phyloP scores from a whole-genome alignment of 2,113 vertebrate genomes.

The Seriola dumerili region DNA sequence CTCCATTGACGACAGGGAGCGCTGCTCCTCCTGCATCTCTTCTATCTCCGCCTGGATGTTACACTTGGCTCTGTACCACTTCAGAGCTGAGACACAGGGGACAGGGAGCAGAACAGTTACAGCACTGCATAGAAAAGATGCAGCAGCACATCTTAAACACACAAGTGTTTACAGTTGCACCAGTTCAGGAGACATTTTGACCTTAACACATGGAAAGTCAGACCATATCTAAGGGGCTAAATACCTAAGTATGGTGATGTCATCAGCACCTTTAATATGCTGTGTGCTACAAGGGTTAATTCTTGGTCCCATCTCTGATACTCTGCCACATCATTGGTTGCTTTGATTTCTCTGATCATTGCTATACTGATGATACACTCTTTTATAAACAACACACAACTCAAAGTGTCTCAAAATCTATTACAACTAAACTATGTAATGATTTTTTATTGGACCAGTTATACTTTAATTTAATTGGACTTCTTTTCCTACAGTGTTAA shows the following conservation, averaged over 20 bases:
- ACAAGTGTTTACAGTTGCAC: not conserved
- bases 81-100: slow-evolving; percentile 81
- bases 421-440: not conserved
- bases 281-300: too few relatives aligned
- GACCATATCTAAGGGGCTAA: not conserved
- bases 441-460: not conserved
- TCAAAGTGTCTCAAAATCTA: not conserved
- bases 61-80: slow-evolving; percentile 85
- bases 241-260: not conserved
- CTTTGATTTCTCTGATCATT: too few relatives aligned
- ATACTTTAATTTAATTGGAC: too few relatives aligned
- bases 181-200: too few relatives aligned
- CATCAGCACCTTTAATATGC: too few relatives aligned
- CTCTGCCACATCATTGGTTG: too few relatives aligned
- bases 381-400: not conserved
- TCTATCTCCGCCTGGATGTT: slow-evolving; percentile 89
- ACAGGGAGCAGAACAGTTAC: not conserved
- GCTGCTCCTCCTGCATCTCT: slow-evolving; percentile 93
- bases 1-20: slow-evolving; percentile 84
- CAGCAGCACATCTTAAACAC: not conserved
- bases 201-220: not conserved
- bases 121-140: not conserved
- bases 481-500: not conserved
- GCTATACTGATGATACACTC: too few relatives aligned
- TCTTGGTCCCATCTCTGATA: too few relatives aligned